Base-by-base conservation (phyloP, 2,888 invertebrate species). In the Nymphalis c-album region DNA sequence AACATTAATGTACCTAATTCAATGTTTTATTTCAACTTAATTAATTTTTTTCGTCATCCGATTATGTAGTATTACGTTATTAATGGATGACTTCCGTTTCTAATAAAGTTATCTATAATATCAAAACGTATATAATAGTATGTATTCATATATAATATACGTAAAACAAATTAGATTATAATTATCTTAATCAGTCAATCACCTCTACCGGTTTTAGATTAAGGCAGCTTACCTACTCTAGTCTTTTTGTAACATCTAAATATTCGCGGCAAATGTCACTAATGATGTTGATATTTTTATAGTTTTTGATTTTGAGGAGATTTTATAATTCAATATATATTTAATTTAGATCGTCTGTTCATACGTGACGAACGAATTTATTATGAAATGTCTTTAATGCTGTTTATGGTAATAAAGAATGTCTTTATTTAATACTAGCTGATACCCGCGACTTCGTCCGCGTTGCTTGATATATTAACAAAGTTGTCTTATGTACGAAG, bases 181-280 rank as follows among this genome's bases (percentile, higher is more conserved):
- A 26, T 53, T 26, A 53, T 53, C 26, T 53, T 13, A 22, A 53
- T 53, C 10, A 53, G 53, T 53, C 53, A 53, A 53, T 53, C 53
- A 53, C 26, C 26, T 53, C 53, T 7, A 53, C 53, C 17, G 22
- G 53, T 53, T 53, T 53, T 7, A 16, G 22, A 53, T 26, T 53
- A 22, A 22, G 26, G 13, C 5, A 6, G 26, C 5, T 4, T 53
- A 53, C 16, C 16, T 16, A 26, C 6, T 13, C 7, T 20, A 0
- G 13, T 22, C 6, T 13, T 53, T 3, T 50, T 50, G 2, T 50
- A 1, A 10, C 26, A 31, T 51, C 20, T 22, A 18, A 51, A 20
- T 22, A 10, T 47, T 17, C n/a, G n/a, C n/a, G n/a, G n/a, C n/a
- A n/a, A 17, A 47, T 31, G 6, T 6, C 6, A 6, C 26, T 31